Evolutionary conservation across 2,888 invertebrate genomes (phyloP), one percentile per base, ranked within the genome.

Genomic region (Trichopoda pennipes): DNA sequence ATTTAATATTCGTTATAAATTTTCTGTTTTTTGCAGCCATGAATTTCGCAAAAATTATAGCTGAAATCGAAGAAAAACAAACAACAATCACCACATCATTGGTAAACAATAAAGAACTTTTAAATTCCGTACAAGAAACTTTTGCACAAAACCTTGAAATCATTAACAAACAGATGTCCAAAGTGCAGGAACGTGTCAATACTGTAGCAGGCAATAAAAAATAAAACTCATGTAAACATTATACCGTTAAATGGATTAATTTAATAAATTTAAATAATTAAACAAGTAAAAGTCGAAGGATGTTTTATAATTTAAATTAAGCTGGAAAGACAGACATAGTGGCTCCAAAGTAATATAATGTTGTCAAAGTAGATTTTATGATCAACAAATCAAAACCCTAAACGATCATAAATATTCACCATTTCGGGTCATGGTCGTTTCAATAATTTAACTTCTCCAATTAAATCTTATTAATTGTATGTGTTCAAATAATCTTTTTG

Each of bases 21-120:
- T 7, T 42, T 42, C 2, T 42, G 0, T 44, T 14, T n/a, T 44
- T 14, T 92, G n/a, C 91, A 97, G 98, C 97, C 78, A 94, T 95
- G 85, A 96, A 97, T 90, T 97, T 97, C 88, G 94, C 95, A 66
- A 96, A 95, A 91, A 95, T 97, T 0, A 92, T 98, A 63, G 94
- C 95, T 0, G 96, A 97, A 89, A 92, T 97, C 49, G 96, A 96
- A 89, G 93, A 94, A 2, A 92, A 95, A 23, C 96, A 97, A 89
- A 93, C 93, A 28, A 94, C 94, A 81, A 94, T 97, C 84, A 92
- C 93, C 0, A 92, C 93, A 8, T 94, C 94, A 14, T 93, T 97
- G 10, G 94, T 95, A n/a, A 95, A 95, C 88, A 96, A 96, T 90
- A 95, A 95, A 88, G 93, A 94, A 32, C 88, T 96, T 6, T 90